Evolutionary conservation across 2,797 vertebrate genomes (phyloP), one percentile per base, ranked within the genome.

Genomic region (Cossypha polioptera): DNA sequence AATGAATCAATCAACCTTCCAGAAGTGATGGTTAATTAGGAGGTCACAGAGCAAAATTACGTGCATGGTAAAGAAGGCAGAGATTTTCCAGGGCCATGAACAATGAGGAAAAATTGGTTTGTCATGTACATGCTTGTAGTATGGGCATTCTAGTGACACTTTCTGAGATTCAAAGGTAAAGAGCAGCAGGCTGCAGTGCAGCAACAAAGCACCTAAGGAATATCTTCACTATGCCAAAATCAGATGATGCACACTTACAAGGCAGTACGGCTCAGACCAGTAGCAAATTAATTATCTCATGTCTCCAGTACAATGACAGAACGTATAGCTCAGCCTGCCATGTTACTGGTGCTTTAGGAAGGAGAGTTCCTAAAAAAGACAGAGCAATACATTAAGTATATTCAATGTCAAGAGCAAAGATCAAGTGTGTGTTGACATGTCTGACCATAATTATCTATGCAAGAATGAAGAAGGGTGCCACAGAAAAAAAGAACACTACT

Each of bases 1-100:
- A 69, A 90, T 35, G 51, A 86, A 86, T 93, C 36, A 63, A 89
- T 80, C 8, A 58, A 13, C 48, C 33, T 74, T n/a, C n/a, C 26
- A 63, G 51, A 92, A 78, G 29, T 76, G 58, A 71, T 0, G 0
- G 51, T 26, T 54, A 77, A 50, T 67, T 57, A 82, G 40, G 8
- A 93, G 26, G 16, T 63, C 51, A 69, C 19, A 76, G 24, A 82
- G 28, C 9, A 85, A 59, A 84, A 59, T 13, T 17, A 61, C 22
- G 28, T 79, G 14, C 4, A 26, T 43, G 25, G 33, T 71, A 57
- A 82, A 40, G 48, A 66, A 76, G 84, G 11, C 2, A 82, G 47
- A 83, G 18, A 48, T 85, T 88, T 94, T 90, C 19, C 33, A 55
- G 24, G 18, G 33, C 36, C 31, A 24, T 4, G 33, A 33, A 58